Evolutionary conservation across 1,140 invertebrate genomes (phyloP).

Genomic region (Apis mellifera): DNA sequence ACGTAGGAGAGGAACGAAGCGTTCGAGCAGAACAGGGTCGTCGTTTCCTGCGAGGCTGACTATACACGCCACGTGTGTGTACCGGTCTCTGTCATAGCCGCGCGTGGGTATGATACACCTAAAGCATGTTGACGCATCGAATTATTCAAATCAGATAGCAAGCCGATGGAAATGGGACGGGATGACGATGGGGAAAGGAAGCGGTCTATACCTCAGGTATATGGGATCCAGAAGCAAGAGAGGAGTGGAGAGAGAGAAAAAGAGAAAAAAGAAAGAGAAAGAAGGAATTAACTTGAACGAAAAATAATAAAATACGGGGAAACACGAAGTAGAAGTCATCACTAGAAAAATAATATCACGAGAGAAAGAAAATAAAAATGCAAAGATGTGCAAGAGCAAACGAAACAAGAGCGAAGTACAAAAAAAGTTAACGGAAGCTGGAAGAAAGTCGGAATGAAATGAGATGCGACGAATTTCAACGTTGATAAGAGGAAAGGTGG

Average conservation of each 20-base stretch:
- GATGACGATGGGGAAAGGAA: background rate
- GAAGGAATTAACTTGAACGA: background rate
- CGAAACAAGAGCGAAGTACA: background rate
- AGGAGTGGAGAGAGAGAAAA: background rate
- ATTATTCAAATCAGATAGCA: constrained; percentile 64
- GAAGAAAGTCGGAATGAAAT: background rate
- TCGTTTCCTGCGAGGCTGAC: constrained; percentile 49
- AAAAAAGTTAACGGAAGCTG: background rate
- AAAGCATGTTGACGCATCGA: constrained; percentile 64
- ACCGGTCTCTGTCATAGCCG: constrained; percentile 42
- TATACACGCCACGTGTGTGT: constrained; percentile 40
- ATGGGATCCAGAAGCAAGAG: background rate
- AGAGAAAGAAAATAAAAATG: background rate
- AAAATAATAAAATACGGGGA: too few species aligned
- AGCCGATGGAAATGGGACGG: constrained; percentile 16
- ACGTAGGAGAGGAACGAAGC: constrained; percentile 35
- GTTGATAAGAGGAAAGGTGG: background rate
- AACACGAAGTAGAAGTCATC: too few species aligned
- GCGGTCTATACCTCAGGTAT: background rate
- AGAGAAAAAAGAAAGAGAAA: too few species aligned
- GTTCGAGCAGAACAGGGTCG: constrained; percentile 46
- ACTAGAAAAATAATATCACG: background rate
- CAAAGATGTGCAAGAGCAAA: background rate
- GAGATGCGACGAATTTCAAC: background rate
- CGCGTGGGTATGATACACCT: constrained; percentile 52